Base-by-base conservation (phyloP, 2,113 vertebrate species). In the Clarias gariepinus region DNA sequence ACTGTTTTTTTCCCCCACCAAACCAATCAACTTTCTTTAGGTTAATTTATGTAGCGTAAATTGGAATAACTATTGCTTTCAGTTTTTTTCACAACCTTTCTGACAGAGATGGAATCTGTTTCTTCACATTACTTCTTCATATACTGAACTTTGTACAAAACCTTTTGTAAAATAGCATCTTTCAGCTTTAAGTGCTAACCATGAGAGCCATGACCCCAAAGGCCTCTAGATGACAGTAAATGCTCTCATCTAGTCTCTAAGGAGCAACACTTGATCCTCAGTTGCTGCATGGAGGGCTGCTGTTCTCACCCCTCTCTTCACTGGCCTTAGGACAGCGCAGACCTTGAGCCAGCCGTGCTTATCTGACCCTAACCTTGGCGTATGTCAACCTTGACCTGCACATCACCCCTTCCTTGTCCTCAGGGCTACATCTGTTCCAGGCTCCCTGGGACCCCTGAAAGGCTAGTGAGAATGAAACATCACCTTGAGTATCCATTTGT, bases 401-500 rank as follows among this genome's bases (percentile, higher is more conserved):
- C 91, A 92, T 95, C 93, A 95, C 94, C 94, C 92, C 86, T 90
- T 94, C 89, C 89, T 92, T 91, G 87, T 94, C 93, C 94, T 94
- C 92, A 87, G 93, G 92, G 93, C 94, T 95, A 94, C 95, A 96
- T 96, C 95, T 96, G 95, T 94, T 96, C 94, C 91, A 85, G 68
- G 90, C 92, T 93, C 93, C 91, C 91, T 88, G 87, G 93, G 94
- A 95, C 94, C 94, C 94, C 94, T 92, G 94, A 95, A 94, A 93
- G 94, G 93, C 94, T 94, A 94, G 94, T 92, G 93, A 94, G 95
- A 95, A 95, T 95, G 94, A 95, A 95, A 94, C 95, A 94, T 96
- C 95, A 95, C 95, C 94, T 95, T 94, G 94, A 95, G 93, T 93
- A 93, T 94, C 94, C 95, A 96, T 96, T 95, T 95, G 94, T 96